Evolutionary conservation across 2,113 vertebrate species (phyloP).

Genomic region (Myrmecophaga tridactyla): DNA sequence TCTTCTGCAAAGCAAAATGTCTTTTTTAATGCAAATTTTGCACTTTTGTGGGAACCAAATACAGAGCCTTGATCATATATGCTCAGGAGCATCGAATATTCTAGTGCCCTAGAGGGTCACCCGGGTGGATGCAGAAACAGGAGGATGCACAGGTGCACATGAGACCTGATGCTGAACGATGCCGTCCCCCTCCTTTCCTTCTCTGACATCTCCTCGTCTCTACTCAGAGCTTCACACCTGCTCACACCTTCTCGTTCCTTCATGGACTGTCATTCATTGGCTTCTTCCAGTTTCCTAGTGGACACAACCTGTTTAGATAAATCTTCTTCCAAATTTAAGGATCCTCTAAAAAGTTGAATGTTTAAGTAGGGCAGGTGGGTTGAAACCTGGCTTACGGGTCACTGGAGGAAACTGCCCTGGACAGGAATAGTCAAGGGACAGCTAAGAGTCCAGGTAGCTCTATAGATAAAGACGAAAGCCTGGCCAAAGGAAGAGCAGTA

Average conservation of each 20-base stretch:
- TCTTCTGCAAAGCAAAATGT: background rate
- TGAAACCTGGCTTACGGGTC: background rate
- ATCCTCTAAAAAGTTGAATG: background rate
- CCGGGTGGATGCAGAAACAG: background rate
- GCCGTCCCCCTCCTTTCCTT: too few relatives aligned
- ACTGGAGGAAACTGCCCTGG: background rate
- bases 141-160: fast-evolving
- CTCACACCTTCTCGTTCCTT: too few relatives aligned
- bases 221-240: background rate
- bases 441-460: background rate
- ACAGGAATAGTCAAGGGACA: background rate
- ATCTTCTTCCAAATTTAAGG: background rate
- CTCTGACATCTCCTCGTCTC: background rate
- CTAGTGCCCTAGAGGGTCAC: too few relatives aligned
- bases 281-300: background rate
- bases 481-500: background rate
- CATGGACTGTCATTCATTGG: background rate
- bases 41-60: too few relatives aligned
- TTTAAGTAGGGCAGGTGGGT: background rate
- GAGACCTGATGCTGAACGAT: background rate
- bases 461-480: background rate
- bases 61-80: background rate
- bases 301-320: background rate
- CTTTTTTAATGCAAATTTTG: background rate
- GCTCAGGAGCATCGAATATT: background rate